Conservation (phyloP, 64 coral and sea anemone genomes). For the Actinia tenebrosa region DNA sequence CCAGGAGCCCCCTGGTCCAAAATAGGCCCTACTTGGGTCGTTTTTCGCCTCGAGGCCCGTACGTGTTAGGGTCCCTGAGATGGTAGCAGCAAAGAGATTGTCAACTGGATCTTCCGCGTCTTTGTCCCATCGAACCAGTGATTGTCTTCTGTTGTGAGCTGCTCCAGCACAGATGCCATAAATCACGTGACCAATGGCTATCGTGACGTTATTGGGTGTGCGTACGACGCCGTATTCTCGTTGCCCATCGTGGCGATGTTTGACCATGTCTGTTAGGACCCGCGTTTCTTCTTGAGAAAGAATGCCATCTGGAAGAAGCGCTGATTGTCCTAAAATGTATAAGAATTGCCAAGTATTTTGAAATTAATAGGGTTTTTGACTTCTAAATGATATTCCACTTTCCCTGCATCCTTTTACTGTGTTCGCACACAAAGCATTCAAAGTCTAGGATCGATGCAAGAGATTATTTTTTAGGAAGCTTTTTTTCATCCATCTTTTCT, state of each 20-base stretch:
- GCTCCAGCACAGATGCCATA: constrained; percentile 58
- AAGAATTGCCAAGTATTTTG: background rate
- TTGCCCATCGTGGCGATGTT: constrained; percentile 4
- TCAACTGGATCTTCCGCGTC: constrained; percentile 51
- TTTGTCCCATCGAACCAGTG: constrained; percentile 28
- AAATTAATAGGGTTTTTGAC: background rate
- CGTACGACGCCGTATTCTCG: constrained; percentile 50
- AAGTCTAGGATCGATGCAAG: too few species aligned
- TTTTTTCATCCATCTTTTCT: too few species aligned
- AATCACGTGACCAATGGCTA: constrained; percentile 70
- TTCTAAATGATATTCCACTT: background rate
- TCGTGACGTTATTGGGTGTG: constrained; percentile 34
- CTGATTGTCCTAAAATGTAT: background rate
- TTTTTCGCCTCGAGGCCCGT: constrained; percentile 57
- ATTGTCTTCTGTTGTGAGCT: constrained; percentile 39
- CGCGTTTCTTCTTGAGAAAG: constrained; percentile 39
- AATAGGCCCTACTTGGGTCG: constrained; percentile 12
- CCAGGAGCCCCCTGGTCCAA: constrained; percentile 73
- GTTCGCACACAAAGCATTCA: too few species aligned
- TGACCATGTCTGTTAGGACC: constrained; percentile 49
- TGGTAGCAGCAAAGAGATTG: constrained; percentile 73
- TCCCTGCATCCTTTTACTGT: too few species aligned
- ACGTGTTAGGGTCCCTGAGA: constrained; percentile 46
- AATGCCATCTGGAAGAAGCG: constrained; percentile 15
- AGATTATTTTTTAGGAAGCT: too few species aligned